Evolutionary conservation across 2,113 vertebrate species (phyloP).

Genomic region (Pardalotus punctatus): DNA sequence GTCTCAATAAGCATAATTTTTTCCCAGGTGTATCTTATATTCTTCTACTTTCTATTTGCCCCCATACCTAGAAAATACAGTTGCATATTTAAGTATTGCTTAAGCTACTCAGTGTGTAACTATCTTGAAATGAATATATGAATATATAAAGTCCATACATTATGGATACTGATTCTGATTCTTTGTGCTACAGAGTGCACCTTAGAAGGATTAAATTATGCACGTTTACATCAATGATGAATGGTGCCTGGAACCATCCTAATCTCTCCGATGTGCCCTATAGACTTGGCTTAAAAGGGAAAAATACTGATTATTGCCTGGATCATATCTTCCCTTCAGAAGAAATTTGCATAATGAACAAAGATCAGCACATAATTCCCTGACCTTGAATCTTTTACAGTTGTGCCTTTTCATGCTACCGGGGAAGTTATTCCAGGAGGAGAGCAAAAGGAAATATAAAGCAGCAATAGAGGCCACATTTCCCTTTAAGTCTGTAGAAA

Average conservation of each 20-base stretch:
- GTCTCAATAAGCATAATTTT: background rate
- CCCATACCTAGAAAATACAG: background rate
- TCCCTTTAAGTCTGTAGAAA: background rate
- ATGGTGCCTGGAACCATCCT: background rate
- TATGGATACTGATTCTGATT: slow-evolving; percentile 7
- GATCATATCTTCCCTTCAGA: background rate
- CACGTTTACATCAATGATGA: slow-evolving; percentile 1
- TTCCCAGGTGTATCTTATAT: background rate
- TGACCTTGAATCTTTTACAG: slow-evolving; percentile 31
- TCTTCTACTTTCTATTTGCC: background rate
- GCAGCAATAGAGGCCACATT: background rate
- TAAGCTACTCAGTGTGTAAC: background rate
- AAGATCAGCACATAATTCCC: background rate
- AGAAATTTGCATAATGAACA: slow-evolving; percentile 39
- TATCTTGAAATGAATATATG: slow-evolving; percentile 12
- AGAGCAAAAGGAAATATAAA: background rate
- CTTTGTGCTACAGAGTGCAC: background rate
- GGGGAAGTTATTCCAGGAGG: background rate
- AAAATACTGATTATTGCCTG: background rate
- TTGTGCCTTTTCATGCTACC: background rate
- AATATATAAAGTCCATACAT: background rate
- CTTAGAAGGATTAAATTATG: slow-evolving; percentile 7
- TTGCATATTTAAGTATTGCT: background rate
- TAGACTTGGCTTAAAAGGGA: background rate
- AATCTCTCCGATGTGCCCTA: background rate